phyloP scores from a whole-genome alignment of 1,140 invertebrate species.

The Palaemon carinicauda region DNA sequence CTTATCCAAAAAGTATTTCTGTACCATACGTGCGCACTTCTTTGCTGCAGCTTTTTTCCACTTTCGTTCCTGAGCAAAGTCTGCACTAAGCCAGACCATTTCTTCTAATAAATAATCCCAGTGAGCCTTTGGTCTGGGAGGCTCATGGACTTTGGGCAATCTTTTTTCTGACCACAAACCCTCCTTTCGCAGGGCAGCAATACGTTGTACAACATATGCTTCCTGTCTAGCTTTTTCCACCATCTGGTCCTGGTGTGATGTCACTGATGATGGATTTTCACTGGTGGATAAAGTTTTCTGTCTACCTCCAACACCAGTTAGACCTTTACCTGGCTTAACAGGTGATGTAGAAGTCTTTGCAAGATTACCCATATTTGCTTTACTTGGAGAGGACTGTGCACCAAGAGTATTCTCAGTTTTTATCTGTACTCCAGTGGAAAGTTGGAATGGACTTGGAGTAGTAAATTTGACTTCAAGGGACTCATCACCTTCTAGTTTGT shows the following conservation, averaged over 20 bases:
- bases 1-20: constrained; percentile 96
- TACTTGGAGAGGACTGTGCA: constrained; percentile 25
- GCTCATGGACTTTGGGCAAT: constrained; percentile 92
- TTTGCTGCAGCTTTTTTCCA: constrained; percentile 96
- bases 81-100: constrained; percentile 97
- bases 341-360: constrained; percentile 11
- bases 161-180: constrained; percentile 93
- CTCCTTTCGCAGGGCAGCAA: constrained; percentile 78
- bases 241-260: constrained; percentile 59
- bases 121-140: constrained; percentile 88
- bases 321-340: constrained; percentile 49
- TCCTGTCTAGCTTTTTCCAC: constrained; percentile 69
- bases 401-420: constrained; percentile 41
- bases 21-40: constrained; percentile 84
- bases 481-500: constrained; percentile 75
- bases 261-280: constrained; percentile 6
- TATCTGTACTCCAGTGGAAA: constrained; percentile 61
- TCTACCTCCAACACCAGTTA: background rate
- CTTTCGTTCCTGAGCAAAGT: constrained; percentile 96
- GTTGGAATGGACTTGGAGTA: constrained; percentile 73
- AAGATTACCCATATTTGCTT: constrained; percentile 7
- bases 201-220: constrained; percentile 91
- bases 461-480: constrained; percentile 72
- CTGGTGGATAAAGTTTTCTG: constrained; percentile 28
- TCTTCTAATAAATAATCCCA: constrained; percentile 99